These are phyloP conservation scores for Scotopteryx bipunctaria DNA, from an alignment of 2,888 invertebrate species.

Conservation along the genomic window DNA sequence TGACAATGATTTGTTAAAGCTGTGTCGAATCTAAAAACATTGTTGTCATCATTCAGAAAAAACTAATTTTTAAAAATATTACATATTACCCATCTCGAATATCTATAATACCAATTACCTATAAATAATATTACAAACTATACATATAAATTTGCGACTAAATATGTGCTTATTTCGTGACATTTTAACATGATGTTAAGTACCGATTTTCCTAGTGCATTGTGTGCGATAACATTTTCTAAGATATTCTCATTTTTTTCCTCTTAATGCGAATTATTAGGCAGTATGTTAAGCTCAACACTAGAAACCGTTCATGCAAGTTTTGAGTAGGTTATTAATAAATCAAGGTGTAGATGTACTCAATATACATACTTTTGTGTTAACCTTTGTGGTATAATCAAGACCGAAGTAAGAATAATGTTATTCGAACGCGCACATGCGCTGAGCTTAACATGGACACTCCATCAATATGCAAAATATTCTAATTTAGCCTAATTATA, in stretches of 20 bases:
- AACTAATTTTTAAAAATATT: too few relatives aligned
- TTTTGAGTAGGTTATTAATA: too few relatives aligned
- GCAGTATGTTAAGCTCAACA: constrained; percentile 22
- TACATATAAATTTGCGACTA: constrained; percentile 28
- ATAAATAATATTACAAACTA: constrained; percentile 30
- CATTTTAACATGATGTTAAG: constrained; percentile 30
- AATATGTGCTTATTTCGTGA: constrained; percentile 36
- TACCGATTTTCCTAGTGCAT: constrained; percentile 37
- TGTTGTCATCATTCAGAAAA: constrained; percentile 2
- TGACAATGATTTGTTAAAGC: not conserved
- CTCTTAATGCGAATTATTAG: constrained; percentile 23
- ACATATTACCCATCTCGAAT: not conserved
- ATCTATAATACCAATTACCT: constrained; percentile 21
- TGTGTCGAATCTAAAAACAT: not conserved
- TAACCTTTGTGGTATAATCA: constrained; percentile 23
- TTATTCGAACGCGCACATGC: constrained; percentile 9
- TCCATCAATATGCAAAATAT: constrained; percentile 17
- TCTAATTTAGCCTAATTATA: constrained; percentile 18
- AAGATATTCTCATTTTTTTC: constrained; percentile 19
- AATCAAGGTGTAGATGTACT: too few relatives aligned
- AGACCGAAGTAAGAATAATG: not conserved
- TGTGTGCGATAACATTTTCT: constrained; percentile 32
- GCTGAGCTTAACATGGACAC: constrained; percentile 22
- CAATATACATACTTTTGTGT: too few relatives aligned
- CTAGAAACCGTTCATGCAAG: constrained; percentile 10